These are phyloP conservation scores for Pterostichus madidus DNA, from an alignment of 2,888 invertebrate genomes.

Conservation along the genomic window DNA sequence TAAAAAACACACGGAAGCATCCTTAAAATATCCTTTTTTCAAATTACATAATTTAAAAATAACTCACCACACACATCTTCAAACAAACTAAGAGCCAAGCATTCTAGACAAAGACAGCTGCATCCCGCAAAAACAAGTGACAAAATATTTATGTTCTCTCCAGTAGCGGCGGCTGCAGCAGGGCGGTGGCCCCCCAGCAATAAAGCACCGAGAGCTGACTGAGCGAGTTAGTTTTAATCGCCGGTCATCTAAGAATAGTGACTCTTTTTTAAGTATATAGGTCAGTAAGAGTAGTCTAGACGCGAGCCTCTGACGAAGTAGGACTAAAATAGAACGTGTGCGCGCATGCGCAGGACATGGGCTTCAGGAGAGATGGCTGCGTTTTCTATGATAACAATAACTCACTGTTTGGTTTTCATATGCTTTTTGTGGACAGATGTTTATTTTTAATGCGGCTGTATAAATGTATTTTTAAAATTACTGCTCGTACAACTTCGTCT, in stretches of 20 bases:
- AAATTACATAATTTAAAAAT: slow-evolving; percentile 64
- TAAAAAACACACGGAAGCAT: slow-evolving; percentile 35
- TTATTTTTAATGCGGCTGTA: no score
- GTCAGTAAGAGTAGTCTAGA: slow-evolving; percentile 65
- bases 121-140: slow-evolving; percentile 43
- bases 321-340: slow-evolving; percentile 31
- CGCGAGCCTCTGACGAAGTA: slow-evolving; percentile 37
- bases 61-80: slow-evolving; percentile 11
- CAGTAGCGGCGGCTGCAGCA: background rate
- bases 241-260: slow-evolving; percentile 53
- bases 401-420: no score
- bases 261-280: slow-evolving; percentile 66
- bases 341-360: slow-evolving; percentile 20
- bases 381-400: no score
- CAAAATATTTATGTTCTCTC: slow-evolving; percentile 53
- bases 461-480: no score
- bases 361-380: no score
- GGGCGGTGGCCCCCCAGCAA: background rate
- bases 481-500: no score
- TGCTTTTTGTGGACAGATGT: no score
- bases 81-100: no score
- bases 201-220: slow-evolving; percentile 29
- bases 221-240: slow-evolving; percentile 24
- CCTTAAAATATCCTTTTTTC: slow-evolving; percentile 31
- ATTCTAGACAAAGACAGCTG: slow-evolving; percentile 45